Evolutionary conservation across 2,888 invertebrate genomes (phyloP).

Genomic region (Eupithecia pulchellata): DNA sequence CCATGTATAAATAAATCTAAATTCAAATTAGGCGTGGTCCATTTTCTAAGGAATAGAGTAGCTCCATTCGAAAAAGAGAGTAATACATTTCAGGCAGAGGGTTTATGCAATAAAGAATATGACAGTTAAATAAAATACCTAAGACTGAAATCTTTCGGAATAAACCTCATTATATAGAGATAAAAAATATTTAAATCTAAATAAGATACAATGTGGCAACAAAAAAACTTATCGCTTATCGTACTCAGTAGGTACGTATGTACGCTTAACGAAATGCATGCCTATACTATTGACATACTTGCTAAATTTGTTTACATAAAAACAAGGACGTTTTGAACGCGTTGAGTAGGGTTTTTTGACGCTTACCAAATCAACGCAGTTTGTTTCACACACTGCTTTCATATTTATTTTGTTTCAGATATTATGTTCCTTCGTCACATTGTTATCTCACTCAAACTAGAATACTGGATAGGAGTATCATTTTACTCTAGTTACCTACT

Average conservation of each 20-base stretch:
- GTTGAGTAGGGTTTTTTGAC: not conserved
- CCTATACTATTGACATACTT: not conserved
- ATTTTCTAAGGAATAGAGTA: too few species aligned
- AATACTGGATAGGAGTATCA: constrained; percentile 57
- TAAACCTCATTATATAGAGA: too few species aligned
- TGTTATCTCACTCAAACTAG: constrained; percentile 43
- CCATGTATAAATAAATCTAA: too few species aligned
- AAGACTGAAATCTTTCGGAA: not conserved
- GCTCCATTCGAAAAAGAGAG: not conserved
- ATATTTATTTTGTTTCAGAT: constrained; percentile 28
- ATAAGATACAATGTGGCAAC: not conserved
- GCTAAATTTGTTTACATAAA: not conserved
- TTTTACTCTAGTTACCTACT: constrained; percentile 62
- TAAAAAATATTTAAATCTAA: not conserved
- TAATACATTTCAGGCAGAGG: not conserved
- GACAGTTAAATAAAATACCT: not conserved
- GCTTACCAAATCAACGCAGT: not conserved
- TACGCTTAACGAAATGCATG: not conserved
- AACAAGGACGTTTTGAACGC: not conserved
- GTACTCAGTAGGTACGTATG: not conserved
- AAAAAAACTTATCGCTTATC: not conserved
- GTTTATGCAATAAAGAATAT: not conserved
- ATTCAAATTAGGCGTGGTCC: not conserved
- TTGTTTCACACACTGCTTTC: not conserved
- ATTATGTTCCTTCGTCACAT: constrained; percentile 15